A percentile compares a stretch with the other conserved stretches of the same genome.
Conservation (phyloP, 2,888 invertebrate species). For the Tricholauxania praeusta region DNA sequence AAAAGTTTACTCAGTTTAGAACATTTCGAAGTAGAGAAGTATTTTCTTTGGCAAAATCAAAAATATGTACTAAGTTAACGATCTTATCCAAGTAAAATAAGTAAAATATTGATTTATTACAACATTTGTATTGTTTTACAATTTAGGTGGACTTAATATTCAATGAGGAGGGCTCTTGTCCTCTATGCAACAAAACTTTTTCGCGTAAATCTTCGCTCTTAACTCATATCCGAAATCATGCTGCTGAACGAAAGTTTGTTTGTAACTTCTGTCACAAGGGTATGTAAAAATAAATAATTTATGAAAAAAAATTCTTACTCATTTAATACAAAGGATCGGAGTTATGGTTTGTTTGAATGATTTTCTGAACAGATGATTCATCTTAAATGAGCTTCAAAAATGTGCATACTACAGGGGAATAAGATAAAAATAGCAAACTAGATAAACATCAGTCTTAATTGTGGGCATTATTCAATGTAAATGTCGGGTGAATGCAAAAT, state of each 20-base stretch:
- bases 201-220: conserved; percentile 67
- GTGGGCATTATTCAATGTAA: too few relatives aligned
- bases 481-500: too few relatives aligned
- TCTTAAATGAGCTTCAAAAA: too few relatives aligned
- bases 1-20: neutral
- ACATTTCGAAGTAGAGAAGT: conserved; percentile 28
- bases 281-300: conserved; percentile 44
- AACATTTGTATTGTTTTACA: conserved; percentile 25
- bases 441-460: too few relatives aligned
- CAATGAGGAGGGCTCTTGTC: conserved; percentile 68
- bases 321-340: too few relatives aligned
- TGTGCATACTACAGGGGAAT: too few relatives aligned
- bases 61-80: neutral
- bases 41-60: conserved; percentile 9
- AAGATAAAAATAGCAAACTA: too few relatives aligned
- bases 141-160: conserved; percentile 66
- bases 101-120: conserved; percentile 19
- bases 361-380: too few relatives aligned
- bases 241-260: conserved; percentile 68
- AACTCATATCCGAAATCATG: conserved; percentile 69
- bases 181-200: conserved; percentile 68
- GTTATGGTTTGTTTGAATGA: too few relatives aligned
- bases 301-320: too few relatives aligned
- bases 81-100: conserved; percentile 2
- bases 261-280: conserved; percentile 68